Evolutionary conservation across 1,140 invertebrate species (phyloP), one percentile per base, ranked within the genome.

Genomic region (Protaetia brevitarsis): DNA sequence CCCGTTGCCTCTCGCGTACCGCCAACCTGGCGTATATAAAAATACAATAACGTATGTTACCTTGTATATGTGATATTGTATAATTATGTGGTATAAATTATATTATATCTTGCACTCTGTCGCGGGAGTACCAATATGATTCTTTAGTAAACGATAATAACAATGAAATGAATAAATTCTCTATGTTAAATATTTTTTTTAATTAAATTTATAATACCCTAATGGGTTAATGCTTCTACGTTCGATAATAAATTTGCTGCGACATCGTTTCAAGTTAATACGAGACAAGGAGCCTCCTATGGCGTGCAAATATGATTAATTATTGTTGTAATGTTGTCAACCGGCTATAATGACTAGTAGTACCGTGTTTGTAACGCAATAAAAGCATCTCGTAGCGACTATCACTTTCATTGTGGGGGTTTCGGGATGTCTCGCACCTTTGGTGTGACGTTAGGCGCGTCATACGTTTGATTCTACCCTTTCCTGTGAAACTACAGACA

Each of bases 281-380:
- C n/a, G n/a, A n/a, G n/a, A n/a, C n/a, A n/a, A n/a, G n/a, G n/a
- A n/a, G n/a, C n/a, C n/a, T n/a, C n/a, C n/a, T n/a, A n/a, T n/a
- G n/a, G n/a, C n/a, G n/a, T n/a, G 31, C 61, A 63, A 63, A 63
- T 63, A 27, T 36, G 19, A 63, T 63, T 63, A 63, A 23, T 56
- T 36, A 41, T 10, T 41, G 26, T 36, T 36, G 26, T 34, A 41
- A 21, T 41, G 26, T 36, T 36, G 26, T 34, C 34, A 28, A 63
- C 61, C 30, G 37, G 21, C 36, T 19, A 63, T 36, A 36, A 63
- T 63, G 30, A 63, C 21, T 27, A 63, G 45, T 23, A 8, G 26
- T 23, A 11, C 5, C 3, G 10, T 37, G 16, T 11, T 4, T 21
- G 13, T 21, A 19, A 45, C 19, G 26, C 23, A 64, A 64, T 41